A percentile compares a stretch with the other conserved stretches of the same genome.
Conservation (phyloP, 2,797 vertebrate genomes). For the Chaunax sp. region DNA sequence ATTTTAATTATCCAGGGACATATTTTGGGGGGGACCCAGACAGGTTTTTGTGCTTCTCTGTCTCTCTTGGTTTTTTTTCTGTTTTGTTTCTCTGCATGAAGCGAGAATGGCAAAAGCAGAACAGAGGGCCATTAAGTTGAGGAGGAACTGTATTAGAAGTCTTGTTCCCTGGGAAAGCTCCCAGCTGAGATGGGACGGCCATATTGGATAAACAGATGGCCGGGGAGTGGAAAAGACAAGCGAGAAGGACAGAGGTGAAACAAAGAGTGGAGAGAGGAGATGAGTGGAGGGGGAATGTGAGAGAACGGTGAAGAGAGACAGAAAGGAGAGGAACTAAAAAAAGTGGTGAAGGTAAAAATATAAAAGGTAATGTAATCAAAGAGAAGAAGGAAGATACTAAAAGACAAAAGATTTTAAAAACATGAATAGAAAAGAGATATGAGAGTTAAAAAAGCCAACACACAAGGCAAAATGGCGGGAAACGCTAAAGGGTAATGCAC, state of each 20-base stretch:
- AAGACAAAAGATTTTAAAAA: neutral
- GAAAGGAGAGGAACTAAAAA: slow-evolving; percentile 39
- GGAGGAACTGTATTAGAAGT: slow-evolving; percentile 80
- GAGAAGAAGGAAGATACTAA: slow-evolving; percentile 1
- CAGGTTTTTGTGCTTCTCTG: slow-evolving; percentile 54
- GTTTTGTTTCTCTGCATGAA: slow-evolving; percentile 62
- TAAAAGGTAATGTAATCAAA: slow-evolving; percentile 20
- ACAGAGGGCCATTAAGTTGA: slow-evolving; percentile 77
- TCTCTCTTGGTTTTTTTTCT: slow-evolving; percentile 41
- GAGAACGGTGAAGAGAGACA: slow-evolving; percentile 24
- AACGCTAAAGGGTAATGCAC: no score
- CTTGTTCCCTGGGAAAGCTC: slow-evolving; percentile 82
- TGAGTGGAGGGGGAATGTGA: slow-evolving; percentile 50
- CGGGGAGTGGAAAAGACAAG: slow-evolving; percentile 72
- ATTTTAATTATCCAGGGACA: slow-evolving; percentile 78
- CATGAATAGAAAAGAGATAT: neutral
- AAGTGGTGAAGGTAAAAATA: slow-evolving; percentile 15
- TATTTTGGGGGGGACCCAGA: slow-evolving; percentile 68
- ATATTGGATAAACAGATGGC: slow-evolving; percentile 87
- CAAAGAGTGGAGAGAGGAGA: slow-evolving; percentile 71
- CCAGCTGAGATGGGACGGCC: slow-evolving; percentile 78
- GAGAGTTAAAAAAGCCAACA: slow-evolving; percentile 11
- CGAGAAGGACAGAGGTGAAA: slow-evolving; percentile 75
- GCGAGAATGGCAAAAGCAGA: slow-evolving; percentile 85
- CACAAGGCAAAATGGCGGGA: slow-evolving; percentile 5